Evolutionary conservation across 2,797 vertebrate species (phyloP).

Genomic region (Leucoraja ocellata): DNA sequence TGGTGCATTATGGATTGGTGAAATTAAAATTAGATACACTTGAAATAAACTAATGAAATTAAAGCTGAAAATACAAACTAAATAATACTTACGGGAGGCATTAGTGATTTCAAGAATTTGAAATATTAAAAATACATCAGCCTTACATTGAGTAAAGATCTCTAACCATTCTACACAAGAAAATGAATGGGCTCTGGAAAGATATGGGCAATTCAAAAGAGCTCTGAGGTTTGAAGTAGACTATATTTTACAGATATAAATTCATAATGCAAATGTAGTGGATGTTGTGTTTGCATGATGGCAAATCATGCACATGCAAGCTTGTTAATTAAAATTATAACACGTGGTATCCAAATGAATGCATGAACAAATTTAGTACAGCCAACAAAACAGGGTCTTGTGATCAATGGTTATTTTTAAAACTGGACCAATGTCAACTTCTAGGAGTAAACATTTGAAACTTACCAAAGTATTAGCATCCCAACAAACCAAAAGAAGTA

Average conservation of each 20-base stretch:
- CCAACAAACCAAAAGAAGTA: background rate
- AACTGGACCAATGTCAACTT: background rate
- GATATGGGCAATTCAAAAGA: background rate
- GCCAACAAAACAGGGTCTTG: background rate
- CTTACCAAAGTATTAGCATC: background rate
- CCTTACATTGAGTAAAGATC: background rate
- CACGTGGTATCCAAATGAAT: background rate
- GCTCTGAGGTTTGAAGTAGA: background rate
- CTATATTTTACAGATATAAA: background rate
- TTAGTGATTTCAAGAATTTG: background rate
- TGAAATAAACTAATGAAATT: background rate
- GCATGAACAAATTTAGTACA: background rate
- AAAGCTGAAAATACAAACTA: background rate
- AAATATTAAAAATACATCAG: background rate
- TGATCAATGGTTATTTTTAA: background rate
- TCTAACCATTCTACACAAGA: background rate
- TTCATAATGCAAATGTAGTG: background rate
- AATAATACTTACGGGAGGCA: background rate
- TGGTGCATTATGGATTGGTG: background rate
- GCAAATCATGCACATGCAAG: background rate
- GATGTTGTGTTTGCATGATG: background rate
- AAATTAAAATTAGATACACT: background rate
- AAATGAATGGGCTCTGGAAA: background rate
- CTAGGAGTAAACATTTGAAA: background rate
- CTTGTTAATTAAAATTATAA: background rate